Percentiles rank a stretch among this genome's conserved stretches.
Evolutionary conservation across 2,797 vertebrate genomes (phyloP).

Genomic region (Chanos chanos): DNA sequence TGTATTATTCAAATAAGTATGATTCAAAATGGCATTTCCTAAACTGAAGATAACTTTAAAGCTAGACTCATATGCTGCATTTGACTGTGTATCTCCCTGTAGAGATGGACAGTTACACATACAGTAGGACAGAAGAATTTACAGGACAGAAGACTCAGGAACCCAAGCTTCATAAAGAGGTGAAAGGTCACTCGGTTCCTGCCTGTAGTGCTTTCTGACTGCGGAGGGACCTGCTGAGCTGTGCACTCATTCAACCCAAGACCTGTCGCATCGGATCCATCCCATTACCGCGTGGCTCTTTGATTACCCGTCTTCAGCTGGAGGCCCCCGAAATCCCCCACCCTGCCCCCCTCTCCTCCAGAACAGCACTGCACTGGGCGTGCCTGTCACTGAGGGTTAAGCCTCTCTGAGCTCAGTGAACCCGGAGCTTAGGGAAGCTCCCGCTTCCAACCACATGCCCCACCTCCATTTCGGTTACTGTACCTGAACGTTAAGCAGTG

Average conservation of each 20-base stretch:
- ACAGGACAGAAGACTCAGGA: constrained; percentile 1
- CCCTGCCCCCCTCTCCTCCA: constrained; percentile 46
- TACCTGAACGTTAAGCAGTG: constrained; percentile 57
- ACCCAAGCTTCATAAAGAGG: constrained; percentile 48
- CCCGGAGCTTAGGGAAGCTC: constrained; percentile 73
- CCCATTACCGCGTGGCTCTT: constrained; percentile 73
- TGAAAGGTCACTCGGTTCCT: constrained; percentile 61
- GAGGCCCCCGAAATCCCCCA: constrained; percentile 41
- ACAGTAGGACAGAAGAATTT: not conserved
- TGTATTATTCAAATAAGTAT: no score
- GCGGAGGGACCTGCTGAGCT: constrained; percentile 71
- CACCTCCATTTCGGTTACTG: no score
- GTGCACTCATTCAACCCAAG: constrained; percentile 77
- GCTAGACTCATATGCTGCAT: no score
- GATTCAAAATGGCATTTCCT: no score
- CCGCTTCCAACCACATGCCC: no score
- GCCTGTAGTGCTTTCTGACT: constrained; percentile 57
- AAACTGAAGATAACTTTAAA: no score
- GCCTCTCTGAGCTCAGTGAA: constrained; percentile 78
- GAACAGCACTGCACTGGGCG: constrained; percentile 44
- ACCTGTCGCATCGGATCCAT: constrained; percentile 90
- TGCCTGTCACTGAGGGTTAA: constrained; percentile 80
- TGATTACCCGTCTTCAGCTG: constrained; percentile 71
- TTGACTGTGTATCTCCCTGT: no score
- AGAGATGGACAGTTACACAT: no score